Conservation (phyloP, 2,888 invertebrate genomes). For the Prosapia bicincta region DNA sequence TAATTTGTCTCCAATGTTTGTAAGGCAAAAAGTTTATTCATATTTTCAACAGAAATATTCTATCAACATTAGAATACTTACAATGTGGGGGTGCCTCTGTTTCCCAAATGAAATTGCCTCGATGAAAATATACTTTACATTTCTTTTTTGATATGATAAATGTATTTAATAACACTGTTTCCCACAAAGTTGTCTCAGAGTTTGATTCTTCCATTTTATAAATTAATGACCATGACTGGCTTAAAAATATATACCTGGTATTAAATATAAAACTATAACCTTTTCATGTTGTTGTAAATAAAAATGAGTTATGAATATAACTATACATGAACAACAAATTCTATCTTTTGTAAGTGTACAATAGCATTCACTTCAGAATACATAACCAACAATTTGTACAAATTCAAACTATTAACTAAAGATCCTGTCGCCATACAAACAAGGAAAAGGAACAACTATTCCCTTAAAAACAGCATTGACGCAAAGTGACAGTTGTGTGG, state of each 20-base stretch:
- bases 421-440: no score
- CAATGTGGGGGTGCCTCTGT: slow-evolving; percentile 54
- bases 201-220: not conserved
- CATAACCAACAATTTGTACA: not conserved
- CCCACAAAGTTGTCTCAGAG: slow-evolving; percentile 32
- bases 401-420: no score
- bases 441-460: no score
- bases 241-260: not conserved
- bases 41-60: no score
- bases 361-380: not conserved
- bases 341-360: not conserved
- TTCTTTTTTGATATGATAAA: slow-evolving; percentile 60
- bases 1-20: no score
- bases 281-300: not conserved
- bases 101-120: slow-evolving; percentile 61
- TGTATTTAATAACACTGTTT: slow-evolving; percentile 51
- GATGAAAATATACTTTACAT: slow-evolving; percentile 60
- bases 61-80: no score
- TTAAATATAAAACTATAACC: not conserved
- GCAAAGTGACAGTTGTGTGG: no score
- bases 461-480: not conserved
- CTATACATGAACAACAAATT: not conserved
- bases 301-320: not conserved
- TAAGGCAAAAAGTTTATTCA: no score
- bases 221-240: not conserved